Evolutionary conservation across 2,888 invertebrate genomes (phyloP).

Genomic region (Sesamia inferens): DNA sequence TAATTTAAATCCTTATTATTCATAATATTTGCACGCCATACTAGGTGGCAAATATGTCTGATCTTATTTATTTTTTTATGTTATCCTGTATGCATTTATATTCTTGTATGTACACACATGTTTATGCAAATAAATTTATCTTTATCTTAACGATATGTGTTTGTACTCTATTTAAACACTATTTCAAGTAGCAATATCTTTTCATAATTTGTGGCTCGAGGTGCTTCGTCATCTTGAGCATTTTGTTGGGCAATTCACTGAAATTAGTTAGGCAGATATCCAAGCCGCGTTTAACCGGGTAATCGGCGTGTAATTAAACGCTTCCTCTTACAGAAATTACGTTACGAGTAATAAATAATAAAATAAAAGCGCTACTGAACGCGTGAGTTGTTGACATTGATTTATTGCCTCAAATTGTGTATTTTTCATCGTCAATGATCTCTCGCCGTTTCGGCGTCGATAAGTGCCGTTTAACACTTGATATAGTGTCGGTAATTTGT

Average conservation of each 20-base stretch:
- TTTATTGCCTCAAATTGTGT: conserved; percentile 89
- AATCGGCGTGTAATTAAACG: conserved; percentile 77
- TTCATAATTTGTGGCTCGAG: conserved; percentile 48
- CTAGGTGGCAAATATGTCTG: too few species aligned
- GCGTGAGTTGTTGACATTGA: conserved; percentile 79
- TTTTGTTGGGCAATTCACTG: conserved; percentile 49
- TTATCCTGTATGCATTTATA: too few species aligned
- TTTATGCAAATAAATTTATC: too few species aligned
- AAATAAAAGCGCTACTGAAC: conserved; percentile 82
- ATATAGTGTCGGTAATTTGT: conserved; percentile 90
- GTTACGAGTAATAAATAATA: conserved; percentile 84
- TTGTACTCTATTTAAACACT: conserved; percentile 18
- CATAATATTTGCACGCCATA: too few species aligned
- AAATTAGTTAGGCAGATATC: conserved; percentile 58
- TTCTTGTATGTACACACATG: too few species aligned
- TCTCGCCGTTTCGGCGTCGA: conserved; percentile 86
- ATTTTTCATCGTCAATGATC: conserved; percentile 87
- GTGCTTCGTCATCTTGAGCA: conserved; percentile 28
- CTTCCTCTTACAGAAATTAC: conserved; percentile 79
- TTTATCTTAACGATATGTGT: too few species aligned
- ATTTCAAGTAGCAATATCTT: conserved; percentile 33
- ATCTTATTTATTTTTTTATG: too few species aligned
- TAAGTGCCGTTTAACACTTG: conserved; percentile 90
- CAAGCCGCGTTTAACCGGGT: conserved; percentile 62
- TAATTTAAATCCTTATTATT: too few species aligned